Conservation (phyloP, 2,113 vertebrate genomes). For the Epinephelus moara region DNA sequence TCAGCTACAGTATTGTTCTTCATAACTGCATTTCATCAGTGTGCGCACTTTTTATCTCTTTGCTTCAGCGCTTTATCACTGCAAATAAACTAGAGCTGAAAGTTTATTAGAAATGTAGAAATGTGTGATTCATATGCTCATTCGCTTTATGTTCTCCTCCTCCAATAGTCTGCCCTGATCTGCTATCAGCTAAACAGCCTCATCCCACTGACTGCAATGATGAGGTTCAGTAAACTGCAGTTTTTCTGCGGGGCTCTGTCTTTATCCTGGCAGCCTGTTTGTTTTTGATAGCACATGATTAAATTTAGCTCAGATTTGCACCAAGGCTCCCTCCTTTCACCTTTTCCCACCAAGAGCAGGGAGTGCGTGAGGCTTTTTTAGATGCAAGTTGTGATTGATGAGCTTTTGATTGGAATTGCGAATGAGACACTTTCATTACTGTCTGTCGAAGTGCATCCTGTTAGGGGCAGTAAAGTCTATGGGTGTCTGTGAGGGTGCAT, state of each 20-base stretch:
- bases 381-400: conserved; percentile 79
- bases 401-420: conserved; percentile 84
- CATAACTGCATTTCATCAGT: not conserved
- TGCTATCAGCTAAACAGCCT: conserved; percentile 26
- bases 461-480: conserved; percentile 74
- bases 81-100: conserved; percentile 31
- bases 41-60: not conserved
- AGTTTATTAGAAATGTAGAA: conserved; percentile 19
- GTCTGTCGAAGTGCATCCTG: conserved; percentile 81
- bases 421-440: conserved; percentile 85
- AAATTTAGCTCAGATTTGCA: conserved; percentile 66
- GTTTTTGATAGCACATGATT: conserved; percentile 72
- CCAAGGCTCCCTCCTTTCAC: conserved; percentile 49
- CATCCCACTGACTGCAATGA: not conserved
- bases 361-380: conserved; percentile 58
- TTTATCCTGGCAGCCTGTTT: conserved; percentile 52
- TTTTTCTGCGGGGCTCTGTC: conserved; percentile 21
- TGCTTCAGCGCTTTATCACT: conserved; percentile 1
- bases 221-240: conserved; percentile 37
- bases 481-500: conserved; percentile 28
- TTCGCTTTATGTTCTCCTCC: conserved; percentile 32
- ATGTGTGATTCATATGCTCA: conserved; percentile 27
- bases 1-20: not conserved
- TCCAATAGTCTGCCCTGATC: conserved; percentile 6
- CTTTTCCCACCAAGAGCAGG: conserved; percentile 37